Evolutionary conservation across 2,797 vertebrate genomes (phyloP), one percentile per base, ranked within the genome.

Genomic region (Neosilurus hyrtlii): DNA sequence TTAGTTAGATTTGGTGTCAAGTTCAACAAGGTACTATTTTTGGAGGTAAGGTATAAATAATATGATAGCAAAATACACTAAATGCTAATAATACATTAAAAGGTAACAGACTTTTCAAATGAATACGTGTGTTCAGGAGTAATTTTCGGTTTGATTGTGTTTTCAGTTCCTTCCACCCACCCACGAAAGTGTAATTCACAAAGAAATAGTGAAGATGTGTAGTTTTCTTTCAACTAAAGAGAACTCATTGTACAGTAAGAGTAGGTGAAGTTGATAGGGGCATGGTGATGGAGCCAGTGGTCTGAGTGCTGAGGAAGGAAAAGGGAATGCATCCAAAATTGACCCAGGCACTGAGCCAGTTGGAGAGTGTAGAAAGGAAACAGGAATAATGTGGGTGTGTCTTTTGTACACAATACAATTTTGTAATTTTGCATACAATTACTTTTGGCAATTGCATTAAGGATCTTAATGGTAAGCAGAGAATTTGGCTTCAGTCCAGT

Each of bases 201-300:
- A 16, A 15, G 14, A 35, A 14, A 26, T 66, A 37, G 30, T 37
- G 30, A 67, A 67, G 63, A 67, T 2, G 15, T 0, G 16, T 5
- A 12, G 30, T 30, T 30, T 30, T 30, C 30, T 30, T 30, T 30
- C 30, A 30, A 30, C 30, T 30, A 30, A 30, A 30, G 30, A 30
- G 30, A 30, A 30, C 30, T 30, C 30, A 30, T 30, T 30, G 30
- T 30, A 30, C 3, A 8, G 49, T 26, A 51, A 71, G 43, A 51
- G 68, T 14, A 71, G 43, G 49, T 52, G 15, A 54, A 54, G 49
- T 54, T 52, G 49, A 52, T 52, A 49, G 52, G 20, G 51, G 26
- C 49, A 26, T 26, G 24, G n/a, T 8, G 70, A 74, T 74, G 52
- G 26, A 74, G 73, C 56, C 73, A 75, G 11, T 37, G 30, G 73